Base-by-base conservation (phyloP, 2,888 invertebrate genomes). In the Drosophila parthenogenetica region DNA sequence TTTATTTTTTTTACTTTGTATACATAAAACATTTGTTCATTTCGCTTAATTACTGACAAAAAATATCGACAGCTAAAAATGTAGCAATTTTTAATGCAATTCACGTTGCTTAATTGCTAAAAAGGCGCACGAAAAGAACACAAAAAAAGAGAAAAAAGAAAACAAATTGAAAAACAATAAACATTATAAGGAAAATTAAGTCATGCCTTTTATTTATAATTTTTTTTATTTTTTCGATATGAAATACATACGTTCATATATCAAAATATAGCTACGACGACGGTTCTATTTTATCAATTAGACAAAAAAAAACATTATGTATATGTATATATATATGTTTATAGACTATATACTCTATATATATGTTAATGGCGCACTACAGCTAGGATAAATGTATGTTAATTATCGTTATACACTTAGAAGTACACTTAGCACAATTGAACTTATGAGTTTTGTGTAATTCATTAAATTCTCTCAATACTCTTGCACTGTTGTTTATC, bases 381-480 rank as follows among this genome's bases (percentile, higher is more conserved):
- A 78, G 77, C 88, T 85, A 81, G 76, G 54, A 73, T 68, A 73
- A 40, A 66, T 63, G 49, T 57, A 50, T 77, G 63, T 63, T 55
- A 68, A 72, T 73, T 77, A 85, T 57, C 79, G 69, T 81, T 70
- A 85, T 64, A 87, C 67, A 81, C 88, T 82, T 82, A 87, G 65
- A 87, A 81, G 76, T 81, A 87, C 84, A 81, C 87, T 81, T 81
- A 81, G 81, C 81, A 80, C 79, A 81, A 81, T 84, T 80, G 75
- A 83, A 77, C 71, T 69, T 67, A 78, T 62, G 35, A 76, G 60
- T 63, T 63, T 58, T 46, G 50, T 46, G 60, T n/a, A 29, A 57
- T 25, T 22, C 10, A 25, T 37, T 22, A 16, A 19, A 32, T 22
- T 14, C 22, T 37, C 14, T 22, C 32, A 17, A 49, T 29, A 17